These are phyloP conservation scores for Aspidoscelis tigris DNA, from an alignment of 2,113 vertebrate genomes.

Conservation along the genomic window DNA sequence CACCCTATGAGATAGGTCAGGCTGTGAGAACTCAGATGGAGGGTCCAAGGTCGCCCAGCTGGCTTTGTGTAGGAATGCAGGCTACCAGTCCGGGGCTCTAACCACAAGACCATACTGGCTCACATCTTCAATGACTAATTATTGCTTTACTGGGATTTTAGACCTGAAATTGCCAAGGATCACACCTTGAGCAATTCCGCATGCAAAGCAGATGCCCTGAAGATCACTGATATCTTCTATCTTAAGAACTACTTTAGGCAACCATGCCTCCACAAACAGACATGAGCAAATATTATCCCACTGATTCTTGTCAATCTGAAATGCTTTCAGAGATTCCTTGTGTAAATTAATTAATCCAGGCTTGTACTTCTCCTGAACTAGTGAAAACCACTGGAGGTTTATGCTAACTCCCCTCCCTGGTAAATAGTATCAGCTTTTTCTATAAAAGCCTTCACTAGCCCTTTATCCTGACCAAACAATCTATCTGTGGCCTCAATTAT, in stretches of 20 bases:
- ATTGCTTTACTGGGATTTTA: neutral
- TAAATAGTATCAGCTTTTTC: neutral
- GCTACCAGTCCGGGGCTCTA: no score
- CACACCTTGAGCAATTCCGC: neutral
- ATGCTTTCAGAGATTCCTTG: neutral
- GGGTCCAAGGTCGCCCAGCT: no score
- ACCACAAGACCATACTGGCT: no score
- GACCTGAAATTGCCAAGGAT: neutral
- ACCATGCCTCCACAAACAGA: neutral
- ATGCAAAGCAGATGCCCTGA: neutral
- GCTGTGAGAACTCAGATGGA: no score
- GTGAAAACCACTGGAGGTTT: neutral
- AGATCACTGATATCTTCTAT: neutral
- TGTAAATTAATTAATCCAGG: neutral
- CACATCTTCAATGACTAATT: neutral
- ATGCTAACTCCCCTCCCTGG: neutral
- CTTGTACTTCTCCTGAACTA: neutral
- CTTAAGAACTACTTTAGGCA: neutral
- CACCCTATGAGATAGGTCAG: no score
- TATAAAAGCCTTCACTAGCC: neutral
- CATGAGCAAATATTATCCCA: neutral
- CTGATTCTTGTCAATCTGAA: neutral
- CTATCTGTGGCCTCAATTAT: neutral
- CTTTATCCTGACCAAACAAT: constrained; percentile 9
- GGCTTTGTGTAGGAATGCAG: no score